Evolutionary conservation across 2,113 vertebrate genomes (phyloP), one percentile per base, ranked within the genome.

Genomic region (Amazona guildingii): DNA sequence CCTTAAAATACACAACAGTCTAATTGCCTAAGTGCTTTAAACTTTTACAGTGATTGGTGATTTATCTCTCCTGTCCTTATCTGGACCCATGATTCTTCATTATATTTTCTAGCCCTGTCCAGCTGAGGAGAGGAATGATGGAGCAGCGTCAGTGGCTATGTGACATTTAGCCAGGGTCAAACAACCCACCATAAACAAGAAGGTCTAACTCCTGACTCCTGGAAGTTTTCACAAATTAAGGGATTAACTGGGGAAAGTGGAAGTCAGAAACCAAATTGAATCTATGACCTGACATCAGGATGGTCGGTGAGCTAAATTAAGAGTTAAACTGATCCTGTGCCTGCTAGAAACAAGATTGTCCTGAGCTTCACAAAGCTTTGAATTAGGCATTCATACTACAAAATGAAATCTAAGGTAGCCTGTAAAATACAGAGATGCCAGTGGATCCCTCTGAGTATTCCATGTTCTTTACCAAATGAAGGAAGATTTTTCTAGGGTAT

Each of bases 191-290:
- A 51, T 14, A 57, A 86, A 61, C 77, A 89, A 12, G 52, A 87
- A 87, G 57, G 18, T 79, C 62, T 82, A 64, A 79, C 48, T 87
- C 76, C 52, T 89, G 52, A 69, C 62, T 82, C 35, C 33, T 94
- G 35, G 39, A 92, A 95, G 66, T 87, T 64, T 62, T 92, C 73
- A 75, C n/a, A 94, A 92, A 92, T 86, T 29, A 91, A 72, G 29
- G 29, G 43, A 92, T 86, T 95, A 95, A 69, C 31, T n/a, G 57
- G 35, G 28, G 27, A 92, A 94, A 95, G 74, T 68, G 62, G 52
- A 95, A 95, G 69, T 82, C 67, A 79, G 87, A 93, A 93, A 88
- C 24, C 81, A 94, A 94, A 92, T 86, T 86, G 85, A 86, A 88
- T 92, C 64, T 88, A 68, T 77, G 85, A 91, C 83, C 82, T 88